Evolutionary conservation across 2,113 vertebrate genomes (phyloP).

Genomic region (Pteronura brasiliensis): DNA sequence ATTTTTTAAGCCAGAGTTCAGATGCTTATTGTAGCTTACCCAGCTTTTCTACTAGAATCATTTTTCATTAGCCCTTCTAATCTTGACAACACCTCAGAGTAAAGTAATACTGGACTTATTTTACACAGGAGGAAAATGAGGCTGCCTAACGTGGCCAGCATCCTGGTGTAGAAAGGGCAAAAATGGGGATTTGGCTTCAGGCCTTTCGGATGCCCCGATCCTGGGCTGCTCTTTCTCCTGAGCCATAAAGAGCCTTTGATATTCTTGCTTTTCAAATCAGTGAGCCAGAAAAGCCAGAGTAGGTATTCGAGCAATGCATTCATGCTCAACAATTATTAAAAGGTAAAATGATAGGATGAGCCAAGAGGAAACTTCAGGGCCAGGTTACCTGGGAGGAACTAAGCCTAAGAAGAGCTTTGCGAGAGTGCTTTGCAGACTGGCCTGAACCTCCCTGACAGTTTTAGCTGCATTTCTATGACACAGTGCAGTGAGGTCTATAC

Average conservation of each 20-base stretch:
- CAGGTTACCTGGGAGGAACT: neutral
- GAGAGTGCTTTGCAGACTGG: neutral
- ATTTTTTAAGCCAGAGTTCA: neutral
- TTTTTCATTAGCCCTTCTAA: neutral
- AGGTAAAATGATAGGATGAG: neutral
- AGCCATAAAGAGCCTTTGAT: neutral
- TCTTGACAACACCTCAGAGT: neutral
- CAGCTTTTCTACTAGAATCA: neutral
- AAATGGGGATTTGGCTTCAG: neutral
- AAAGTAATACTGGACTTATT: neutral
- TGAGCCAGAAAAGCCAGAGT: neutral
- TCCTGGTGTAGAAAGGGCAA: neutral
- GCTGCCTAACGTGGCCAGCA: neutral
- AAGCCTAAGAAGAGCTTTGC: neutral
- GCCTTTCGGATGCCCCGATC: neutral
- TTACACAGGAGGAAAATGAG: neutral
- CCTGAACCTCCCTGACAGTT: neutral
- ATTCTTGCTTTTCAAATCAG: neutral
- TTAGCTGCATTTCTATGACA: neutral
- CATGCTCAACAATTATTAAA: neutral
- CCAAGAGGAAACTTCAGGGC: neutral
- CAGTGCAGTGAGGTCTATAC: neutral
- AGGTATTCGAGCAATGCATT: neutral
- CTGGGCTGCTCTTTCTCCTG: neutral
- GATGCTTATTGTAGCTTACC: neutral